A percentile compares a stretch with the other conserved stretches of the same genome.
Conservation (phyloP, 2,888 invertebrate species). For the Balanococcus diminutus region DNA sequence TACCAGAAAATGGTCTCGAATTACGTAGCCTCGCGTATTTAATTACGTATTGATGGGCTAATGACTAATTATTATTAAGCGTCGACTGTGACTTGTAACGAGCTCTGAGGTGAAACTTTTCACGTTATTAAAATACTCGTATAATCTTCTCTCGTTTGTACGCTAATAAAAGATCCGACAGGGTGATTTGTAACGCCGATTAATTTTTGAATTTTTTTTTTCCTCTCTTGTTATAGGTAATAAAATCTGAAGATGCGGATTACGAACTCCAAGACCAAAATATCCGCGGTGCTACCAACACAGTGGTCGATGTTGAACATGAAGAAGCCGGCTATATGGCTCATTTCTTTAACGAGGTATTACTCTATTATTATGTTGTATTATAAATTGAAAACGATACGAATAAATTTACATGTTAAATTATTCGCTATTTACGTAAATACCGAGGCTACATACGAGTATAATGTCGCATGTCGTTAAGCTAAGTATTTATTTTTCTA, state of each 20-base stretch:
- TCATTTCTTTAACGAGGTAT: conserved; percentile 59
- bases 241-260: conserved; percentile 56
- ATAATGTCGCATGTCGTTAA: conserved; percentile 15
- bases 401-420: conserved; percentile 26
- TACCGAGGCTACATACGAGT: too few relatives aligned
- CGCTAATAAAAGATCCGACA: neutral
- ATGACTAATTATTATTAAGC: conserved; percentile 24
- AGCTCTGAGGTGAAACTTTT: neutral
- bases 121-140: conserved; percentile 1
- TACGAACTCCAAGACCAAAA: conserved; percentile 55
- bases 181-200: conserved; percentile 12
- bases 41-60: conserved; percentile 15
- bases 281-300: conserved; percentile 57
- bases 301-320: conserved; percentile 59
- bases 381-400: neutral
- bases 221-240: conserved; percentile 45
- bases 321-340: conserved; percentile 59
- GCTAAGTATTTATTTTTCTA: conserved; percentile 44
- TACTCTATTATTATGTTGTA: neutral
- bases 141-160: too few relatives aligned
- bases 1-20: neutral
- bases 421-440: conserved; percentile 45
- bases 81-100: neutral
- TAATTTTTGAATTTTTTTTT: neutral
- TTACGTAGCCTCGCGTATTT: conserved; percentile 23